These are phyloP conservation scores for Sphyrna mokarran DNA, from an alignment of 2,113 vertebrate genomes.

Conservation along the genomic window DNA sequence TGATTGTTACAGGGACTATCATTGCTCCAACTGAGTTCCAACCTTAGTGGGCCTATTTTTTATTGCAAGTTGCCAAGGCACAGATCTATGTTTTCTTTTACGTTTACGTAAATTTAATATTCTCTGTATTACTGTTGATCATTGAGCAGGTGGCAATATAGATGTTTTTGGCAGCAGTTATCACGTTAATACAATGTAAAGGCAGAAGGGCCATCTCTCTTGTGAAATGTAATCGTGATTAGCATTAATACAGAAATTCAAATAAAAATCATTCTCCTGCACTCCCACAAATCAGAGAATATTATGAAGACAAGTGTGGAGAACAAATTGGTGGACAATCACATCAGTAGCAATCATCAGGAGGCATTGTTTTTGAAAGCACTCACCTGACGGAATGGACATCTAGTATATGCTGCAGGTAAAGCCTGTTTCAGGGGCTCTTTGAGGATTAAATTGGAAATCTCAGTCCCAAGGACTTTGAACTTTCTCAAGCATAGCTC, in stretches of 20 bases:
- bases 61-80: not conserved
- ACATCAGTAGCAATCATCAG: not conserved
- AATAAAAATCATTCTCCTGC: not conserved
- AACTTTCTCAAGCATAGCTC: not conserved
- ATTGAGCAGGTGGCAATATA: not conserved
- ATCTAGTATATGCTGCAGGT: not conserved
- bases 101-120: not conserved
- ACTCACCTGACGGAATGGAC: not conserved
- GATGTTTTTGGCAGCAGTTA: not conserved
- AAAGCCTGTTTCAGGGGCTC: not conserved
- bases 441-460: not conserved
- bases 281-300: not conserved
- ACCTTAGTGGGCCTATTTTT: not conserved
- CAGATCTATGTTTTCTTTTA: not conserved
- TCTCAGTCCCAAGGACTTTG: not conserved
- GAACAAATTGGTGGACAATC: not conserved
- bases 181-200: not conserved
- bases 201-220: not conserved
- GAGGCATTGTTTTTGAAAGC: not conserved
- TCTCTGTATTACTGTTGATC: not conserved
- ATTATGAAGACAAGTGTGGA: not conserved
- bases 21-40: not conserved
- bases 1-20: not conserved
- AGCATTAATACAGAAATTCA: not conserved
- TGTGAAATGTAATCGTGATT: not conserved